A percentile compares a stretch with the other conserved stretches of the same genome.
These are phyloP conservation scores for Porites divaricata DNA, from an alignment of 92 coral and sea anemone genomes.

Conservation along the genomic window DNA sequence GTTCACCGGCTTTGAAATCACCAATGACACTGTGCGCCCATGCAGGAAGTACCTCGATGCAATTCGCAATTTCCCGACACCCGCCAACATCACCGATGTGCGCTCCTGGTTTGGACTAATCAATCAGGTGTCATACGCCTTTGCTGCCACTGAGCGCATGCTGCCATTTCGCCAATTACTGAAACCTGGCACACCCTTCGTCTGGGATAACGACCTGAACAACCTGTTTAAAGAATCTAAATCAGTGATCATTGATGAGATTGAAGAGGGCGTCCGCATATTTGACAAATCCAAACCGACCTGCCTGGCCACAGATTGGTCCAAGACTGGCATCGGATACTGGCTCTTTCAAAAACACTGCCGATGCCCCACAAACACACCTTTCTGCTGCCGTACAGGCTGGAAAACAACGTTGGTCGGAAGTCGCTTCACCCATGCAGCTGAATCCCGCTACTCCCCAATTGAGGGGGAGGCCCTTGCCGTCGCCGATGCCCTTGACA, in stretches of 20 bases:
- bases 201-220: constrained; percentile 56
- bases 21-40: constrained; percentile 49
- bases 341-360: constrained; percentile 73
- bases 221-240: constrained; percentile 61
- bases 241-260: constrained; percentile 52
- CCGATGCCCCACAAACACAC: constrained; percentile 37
- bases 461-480: constrained; percentile 71
- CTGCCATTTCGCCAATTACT: constrained; percentile 41
- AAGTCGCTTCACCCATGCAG: constrained; percentile 73
- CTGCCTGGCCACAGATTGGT: constrained; percentile 71
- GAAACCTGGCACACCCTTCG: constrained; percentile 43
- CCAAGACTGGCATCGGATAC: constrained; percentile 54
- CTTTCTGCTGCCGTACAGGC: constrained; percentile 71
- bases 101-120: constrained; percentile 75
- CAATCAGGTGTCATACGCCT: constrained; percentile 62
- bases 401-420: constrained; percentile 77
- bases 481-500: constrained; percentile 68
- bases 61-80: constrained; percentile 74
- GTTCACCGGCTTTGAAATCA: constrained; percentile 45
- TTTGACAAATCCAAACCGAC: constrained; percentile 69
- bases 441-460: constrained; percentile 65
- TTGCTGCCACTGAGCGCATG: constrained; percentile 45
- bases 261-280: constrained; percentile 44
- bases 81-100: constrained; percentile 65
- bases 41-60: constrained; percentile 66